These are phyloP conservation scores for Eupithecia pulchellata DNA, from an alignment of 2,888 invertebrate genomes.

Conservation along the genomic window DNA sequence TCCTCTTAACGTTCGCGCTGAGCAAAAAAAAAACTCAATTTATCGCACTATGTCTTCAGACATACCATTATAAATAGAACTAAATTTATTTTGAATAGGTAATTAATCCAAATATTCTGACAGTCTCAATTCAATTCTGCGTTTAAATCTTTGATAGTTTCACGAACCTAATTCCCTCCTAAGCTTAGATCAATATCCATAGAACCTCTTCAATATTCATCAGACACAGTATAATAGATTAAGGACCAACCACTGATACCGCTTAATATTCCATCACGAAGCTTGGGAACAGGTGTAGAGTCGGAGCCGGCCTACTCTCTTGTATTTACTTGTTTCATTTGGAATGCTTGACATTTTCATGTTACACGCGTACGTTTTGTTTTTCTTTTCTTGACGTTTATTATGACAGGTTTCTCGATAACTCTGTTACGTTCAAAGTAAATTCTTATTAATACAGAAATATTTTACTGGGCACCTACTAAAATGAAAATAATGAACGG, in stretches of 20 bases:
- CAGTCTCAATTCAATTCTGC: background rate
- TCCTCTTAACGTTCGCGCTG: no score
- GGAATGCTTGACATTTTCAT: background rate
- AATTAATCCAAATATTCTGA: background rate
- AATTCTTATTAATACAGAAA: background rate
- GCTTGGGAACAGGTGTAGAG: slow-evolving; percentile 30
- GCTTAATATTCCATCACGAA: slow-evolving; percentile 40
- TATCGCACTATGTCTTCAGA: background rate
- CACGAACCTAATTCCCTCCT: background rate
- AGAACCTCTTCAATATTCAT: slow-evolving; percentile 37
- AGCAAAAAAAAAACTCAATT: background rate
- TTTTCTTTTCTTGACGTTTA: background rate
- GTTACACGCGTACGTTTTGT: background rate
- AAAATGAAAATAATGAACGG: background rate
- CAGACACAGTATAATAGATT: slow-evolving; percentile 37
- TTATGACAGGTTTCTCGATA: background rate
- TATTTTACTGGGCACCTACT: background rate
- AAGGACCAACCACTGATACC: slow-evolving; percentile 35
- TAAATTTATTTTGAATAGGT: background rate
- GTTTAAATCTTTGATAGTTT: background rate
- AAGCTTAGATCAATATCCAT: slow-evolving; percentile 24
- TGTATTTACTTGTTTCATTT: slow-evolving; percentile 9
- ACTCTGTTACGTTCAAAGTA: background rate
- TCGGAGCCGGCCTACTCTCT: background rate
- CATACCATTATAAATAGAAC: background rate